Percentiles rank a stretch among this genome's conserved stretches.
Evolutionary conservation across 2,113 vertebrate genomes (phyloP).

Genomic region (Pluvianellus socialis): DNA sequence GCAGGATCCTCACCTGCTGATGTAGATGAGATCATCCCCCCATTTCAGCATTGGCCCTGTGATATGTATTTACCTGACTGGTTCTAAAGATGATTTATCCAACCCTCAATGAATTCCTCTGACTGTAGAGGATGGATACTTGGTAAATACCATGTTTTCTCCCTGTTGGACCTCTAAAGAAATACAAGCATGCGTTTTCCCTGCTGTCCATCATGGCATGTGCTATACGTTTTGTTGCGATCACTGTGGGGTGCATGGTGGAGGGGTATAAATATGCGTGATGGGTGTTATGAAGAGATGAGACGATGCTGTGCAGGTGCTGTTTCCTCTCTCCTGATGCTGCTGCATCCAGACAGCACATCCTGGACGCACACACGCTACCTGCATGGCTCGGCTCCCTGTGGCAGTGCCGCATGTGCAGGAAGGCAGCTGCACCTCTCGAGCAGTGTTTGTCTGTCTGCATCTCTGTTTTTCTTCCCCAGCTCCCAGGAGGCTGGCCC

Average conservation of each 20-base stretch:
- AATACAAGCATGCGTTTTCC: not conserved
- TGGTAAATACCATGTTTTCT: not conserved
- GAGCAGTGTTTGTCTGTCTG: not conserved
- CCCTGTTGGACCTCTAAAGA: not conserved
- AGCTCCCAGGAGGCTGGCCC: not conserved
- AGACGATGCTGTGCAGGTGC: not conserved
- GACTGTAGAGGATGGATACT: not conserved
- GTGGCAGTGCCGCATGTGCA: fast-evolving
- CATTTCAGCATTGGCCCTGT: not conserved
- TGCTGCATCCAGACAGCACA: not conserved
- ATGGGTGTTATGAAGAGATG: not conserved
- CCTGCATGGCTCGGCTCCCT: not conserved
- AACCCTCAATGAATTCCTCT: not conserved
- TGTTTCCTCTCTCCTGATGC: not conserved
- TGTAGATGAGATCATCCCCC: not conserved
- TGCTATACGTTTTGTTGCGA: not conserved
- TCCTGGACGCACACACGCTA: fast-evolving
- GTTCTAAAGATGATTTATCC: not conserved
- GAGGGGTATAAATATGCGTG: not conserved
- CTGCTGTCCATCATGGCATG: not conserved
- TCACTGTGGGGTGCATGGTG: not conserved
- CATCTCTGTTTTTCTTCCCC: not conserved
- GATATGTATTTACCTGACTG: not conserved
- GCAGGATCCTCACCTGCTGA: not conserved
- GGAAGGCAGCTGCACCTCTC: not conserved